Evolutionary conservation across 2,113 vertebrate genomes (phyloP).

Genomic region (Orycteropus afer): DNA sequence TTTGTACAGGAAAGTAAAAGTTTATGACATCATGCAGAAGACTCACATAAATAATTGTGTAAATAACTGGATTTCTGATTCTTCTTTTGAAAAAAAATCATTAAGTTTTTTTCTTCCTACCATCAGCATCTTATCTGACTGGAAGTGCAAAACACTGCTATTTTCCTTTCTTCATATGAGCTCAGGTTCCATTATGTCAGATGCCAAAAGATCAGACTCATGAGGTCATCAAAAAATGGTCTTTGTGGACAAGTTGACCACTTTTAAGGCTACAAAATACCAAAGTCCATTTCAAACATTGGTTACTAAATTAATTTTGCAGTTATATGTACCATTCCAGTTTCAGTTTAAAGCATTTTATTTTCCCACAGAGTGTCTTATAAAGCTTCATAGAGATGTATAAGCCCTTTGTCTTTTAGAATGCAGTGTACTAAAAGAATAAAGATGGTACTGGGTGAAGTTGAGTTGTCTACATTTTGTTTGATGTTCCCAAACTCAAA

Average conservation of each 20-base stretch:
- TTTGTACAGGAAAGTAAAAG: not conserved
- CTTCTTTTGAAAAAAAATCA: not conserved
- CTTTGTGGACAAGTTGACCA: not conserved
- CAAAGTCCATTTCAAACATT: slow-evolving; percentile 32
- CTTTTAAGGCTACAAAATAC: slow-evolving; percentile 1
- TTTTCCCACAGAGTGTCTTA: not conserved
- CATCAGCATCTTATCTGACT: not conserved
- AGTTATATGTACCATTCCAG: not conserved
- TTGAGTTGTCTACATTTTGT: not conserved
- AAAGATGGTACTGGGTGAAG: not conserved
- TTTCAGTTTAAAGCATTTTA: not conserved
- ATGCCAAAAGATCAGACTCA: not conserved
- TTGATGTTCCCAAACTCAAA: not conserved
- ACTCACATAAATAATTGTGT: not conserved
- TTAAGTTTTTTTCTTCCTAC: not conserved
- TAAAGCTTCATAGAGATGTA: not conserved
- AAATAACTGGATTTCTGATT: not conserved
- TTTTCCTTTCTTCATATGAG: not conserved
- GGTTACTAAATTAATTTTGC: slow-evolving; percentile 15
- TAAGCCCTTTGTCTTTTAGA: not conserved
- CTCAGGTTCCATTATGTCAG: no score
- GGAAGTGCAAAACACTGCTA: not conserved
- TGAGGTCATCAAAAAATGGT: slow-evolving; percentile 35
- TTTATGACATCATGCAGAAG: not conserved
- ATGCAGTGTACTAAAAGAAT: not conserved